Percentiles rank a stretch among this genome's conserved stretches.
Evolutionary conservation across 2,888 invertebrate genomes (phyloP).

Genomic region (Habroteleia sp.): DNA sequence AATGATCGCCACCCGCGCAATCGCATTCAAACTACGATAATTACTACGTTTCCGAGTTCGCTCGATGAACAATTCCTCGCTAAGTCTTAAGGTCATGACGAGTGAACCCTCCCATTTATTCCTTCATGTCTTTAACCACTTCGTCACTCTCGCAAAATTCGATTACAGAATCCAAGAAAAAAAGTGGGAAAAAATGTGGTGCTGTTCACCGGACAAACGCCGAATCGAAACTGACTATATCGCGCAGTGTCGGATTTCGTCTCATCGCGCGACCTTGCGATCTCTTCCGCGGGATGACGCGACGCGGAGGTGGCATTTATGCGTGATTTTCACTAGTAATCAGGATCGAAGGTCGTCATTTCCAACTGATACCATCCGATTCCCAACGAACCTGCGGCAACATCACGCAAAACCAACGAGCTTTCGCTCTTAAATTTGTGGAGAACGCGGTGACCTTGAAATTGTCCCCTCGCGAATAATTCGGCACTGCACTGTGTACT

Average conservation of each 20-base stretch:
- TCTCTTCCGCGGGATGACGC: slow-evolving; percentile 53
- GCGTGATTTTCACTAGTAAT: slow-evolving; percentile 31
- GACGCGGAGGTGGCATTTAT: slow-evolving; percentile 50
- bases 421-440: not conserved
- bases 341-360: slow-evolving; percentile 32
- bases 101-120: slow-evolving; percentile 24
- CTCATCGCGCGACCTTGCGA: slow-evolving; percentile 62
- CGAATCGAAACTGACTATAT: slow-evolving; percentile 24
- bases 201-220: slow-evolving; percentile 40
- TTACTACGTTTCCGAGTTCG: slow-evolving; percentile 38
- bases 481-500: slow-evolving; percentile 15
- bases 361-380: not conserved
- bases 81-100: slow-evolving; percentile 52
- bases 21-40: slow-evolving; percentile 48
- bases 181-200: not conserved
- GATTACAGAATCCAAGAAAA: not conserved
- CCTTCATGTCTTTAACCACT: slow-evolving; percentile 30
- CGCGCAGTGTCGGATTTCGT: slow-evolving; percentile 48
- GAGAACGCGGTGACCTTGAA: slow-evolving; percentile 22
- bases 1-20: slow-evolving; percentile 35
- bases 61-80: slow-evolving; percentile 8
- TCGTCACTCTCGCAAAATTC: slow-evolving; percentile 6
- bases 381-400: not conserved
- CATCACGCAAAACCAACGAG: not conserved
- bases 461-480: slow-evolving; percentile 12